Conservation (phyloP, 2,888 invertebrate genomes). For the Leptogaster cylindrica region DNA sequence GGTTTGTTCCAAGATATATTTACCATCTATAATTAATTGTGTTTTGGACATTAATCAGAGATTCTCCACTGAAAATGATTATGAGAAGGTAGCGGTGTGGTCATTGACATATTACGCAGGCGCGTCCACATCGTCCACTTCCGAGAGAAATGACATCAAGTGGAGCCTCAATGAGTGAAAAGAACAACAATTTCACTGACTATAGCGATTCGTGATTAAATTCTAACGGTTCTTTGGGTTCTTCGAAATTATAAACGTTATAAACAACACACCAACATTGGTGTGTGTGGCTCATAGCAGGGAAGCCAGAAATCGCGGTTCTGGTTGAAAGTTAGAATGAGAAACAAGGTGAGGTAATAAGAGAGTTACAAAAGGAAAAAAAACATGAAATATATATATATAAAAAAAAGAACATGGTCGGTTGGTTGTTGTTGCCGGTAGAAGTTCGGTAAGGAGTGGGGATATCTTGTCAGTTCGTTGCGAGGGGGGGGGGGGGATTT, state of each 20-base stretch:
- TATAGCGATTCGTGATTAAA: slow-evolving; percentile 40
- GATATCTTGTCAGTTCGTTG: no score
- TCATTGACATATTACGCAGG: slow-evolving; percentile 9
- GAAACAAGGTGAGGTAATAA: background rate
- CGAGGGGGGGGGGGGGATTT: no score
- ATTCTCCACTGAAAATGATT: no score
- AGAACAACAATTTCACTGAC: slow-evolving; percentile 35
- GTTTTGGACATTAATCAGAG: no score
- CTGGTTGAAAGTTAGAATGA: background rate
- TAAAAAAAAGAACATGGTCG: no score
- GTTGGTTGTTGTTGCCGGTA: no score
- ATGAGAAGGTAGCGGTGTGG: no score
- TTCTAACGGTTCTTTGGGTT: slow-evolving; percentile 41
- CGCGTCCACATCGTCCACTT: slow-evolving; percentile 1
- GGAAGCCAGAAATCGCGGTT: background rate
- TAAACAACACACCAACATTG: slow-evolving; percentile 27
- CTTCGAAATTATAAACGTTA: slow-evolving; percentile 31
- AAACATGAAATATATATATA: no score
- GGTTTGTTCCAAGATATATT: no score
- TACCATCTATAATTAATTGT: no score
- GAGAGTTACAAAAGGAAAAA: no score
- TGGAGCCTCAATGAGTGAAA: slow-evolving; percentile 6
- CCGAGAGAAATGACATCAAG: slow-evolving; percentile 26
- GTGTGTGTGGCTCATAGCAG: background rate
- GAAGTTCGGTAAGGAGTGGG: no score